phyloP scores from a whole-genome alignment of 2,888 invertebrate species.

The Sphecodes monilicornis region DNA sequence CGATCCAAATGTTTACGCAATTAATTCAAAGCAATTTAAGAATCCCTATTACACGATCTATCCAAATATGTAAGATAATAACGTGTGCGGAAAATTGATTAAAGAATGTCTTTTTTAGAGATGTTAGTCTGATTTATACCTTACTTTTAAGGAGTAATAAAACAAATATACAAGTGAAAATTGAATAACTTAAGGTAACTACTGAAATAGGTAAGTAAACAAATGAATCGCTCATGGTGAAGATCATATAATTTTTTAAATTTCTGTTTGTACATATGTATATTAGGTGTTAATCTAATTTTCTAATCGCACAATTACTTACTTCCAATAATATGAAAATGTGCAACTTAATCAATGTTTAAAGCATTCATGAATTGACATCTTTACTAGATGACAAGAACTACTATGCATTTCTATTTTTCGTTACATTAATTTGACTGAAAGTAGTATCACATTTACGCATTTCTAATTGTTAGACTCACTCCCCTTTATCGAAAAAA shows the following conservation, averaged over 20 bases:
- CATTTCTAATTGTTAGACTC: background rate
- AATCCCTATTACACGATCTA: conserved; percentile 79
- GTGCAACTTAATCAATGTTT: background rate
- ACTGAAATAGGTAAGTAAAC: conserved; percentile 8
- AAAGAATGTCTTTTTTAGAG: conserved; percentile 50
- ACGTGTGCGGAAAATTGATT: conserved; percentile 38
- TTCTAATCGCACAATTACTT: background rate
- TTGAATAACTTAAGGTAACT: conserved; percentile 12
- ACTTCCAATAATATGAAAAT: background rate
- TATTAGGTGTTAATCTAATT: background rate
- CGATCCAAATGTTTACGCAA: conserved; percentile 75
- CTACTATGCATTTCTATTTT: conserved; percentile 9
- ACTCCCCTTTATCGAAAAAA: conserved; percentile 11
- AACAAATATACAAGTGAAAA: background rate
- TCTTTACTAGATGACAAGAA: conserved; percentile 13
- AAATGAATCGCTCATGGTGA: background rate
- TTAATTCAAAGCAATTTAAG: conserved; percentile 77
- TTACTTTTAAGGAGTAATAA: background rate
- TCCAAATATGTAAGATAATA: conserved; percentile 77
- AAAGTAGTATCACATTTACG: conserved; percentile 10
- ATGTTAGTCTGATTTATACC: conserved; percentile 4
- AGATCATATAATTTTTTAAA: background rate
- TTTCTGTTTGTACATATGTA: background rate
- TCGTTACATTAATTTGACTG: background rate
- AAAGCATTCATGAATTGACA: background rate